Conservation (phyloP, 2,113 vertebrate genomes). For the Psophia crepitans region DNA sequence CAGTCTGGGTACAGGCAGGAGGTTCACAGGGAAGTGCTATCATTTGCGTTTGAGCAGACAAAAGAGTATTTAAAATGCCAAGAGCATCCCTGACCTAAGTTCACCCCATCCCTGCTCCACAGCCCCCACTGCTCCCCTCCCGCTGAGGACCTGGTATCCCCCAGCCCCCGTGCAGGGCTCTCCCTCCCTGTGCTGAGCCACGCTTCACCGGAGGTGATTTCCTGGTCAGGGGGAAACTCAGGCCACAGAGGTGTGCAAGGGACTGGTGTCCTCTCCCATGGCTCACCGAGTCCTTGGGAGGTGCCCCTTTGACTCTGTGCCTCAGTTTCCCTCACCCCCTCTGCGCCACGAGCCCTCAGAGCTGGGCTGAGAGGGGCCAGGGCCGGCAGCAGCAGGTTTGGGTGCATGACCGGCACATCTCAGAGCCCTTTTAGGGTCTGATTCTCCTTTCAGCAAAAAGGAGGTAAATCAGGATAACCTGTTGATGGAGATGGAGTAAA, state of each 20-base stretch:
- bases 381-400: rapidly evolving
- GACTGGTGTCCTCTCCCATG: rapidly evolving
- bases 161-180: rapidly evolving
- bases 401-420: too few species aligned
- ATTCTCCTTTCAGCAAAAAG: rapidly evolving
- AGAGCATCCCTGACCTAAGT: background rate
- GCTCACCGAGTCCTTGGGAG: background rate
- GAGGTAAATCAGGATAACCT: background rate
- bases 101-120: background rate
- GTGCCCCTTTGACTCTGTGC: background rate
- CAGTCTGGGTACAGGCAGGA: background rate
- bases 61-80: background rate
- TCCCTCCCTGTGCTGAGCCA: background rate
- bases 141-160: rapidly evolving
- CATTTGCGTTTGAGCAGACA: background rate
- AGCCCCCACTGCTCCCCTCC: background rate
- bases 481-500: background rate
- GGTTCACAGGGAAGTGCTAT: background rate
- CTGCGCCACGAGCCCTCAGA: rapidly evolving
- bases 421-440: background rate
- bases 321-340: background rate
- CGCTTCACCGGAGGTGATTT: rapidly evolving
- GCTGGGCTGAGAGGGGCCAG: background rate
- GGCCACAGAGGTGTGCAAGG: rapidly evolving
- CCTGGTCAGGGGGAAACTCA: background rate